A percentile compares a stretch with the other conserved stretches of the same genome.
These are phyloP conservation scores for Drosophila subsilvestris DNA, from an alignment of 2,888 invertebrate species.

Conservation along the genomic window DNA sequence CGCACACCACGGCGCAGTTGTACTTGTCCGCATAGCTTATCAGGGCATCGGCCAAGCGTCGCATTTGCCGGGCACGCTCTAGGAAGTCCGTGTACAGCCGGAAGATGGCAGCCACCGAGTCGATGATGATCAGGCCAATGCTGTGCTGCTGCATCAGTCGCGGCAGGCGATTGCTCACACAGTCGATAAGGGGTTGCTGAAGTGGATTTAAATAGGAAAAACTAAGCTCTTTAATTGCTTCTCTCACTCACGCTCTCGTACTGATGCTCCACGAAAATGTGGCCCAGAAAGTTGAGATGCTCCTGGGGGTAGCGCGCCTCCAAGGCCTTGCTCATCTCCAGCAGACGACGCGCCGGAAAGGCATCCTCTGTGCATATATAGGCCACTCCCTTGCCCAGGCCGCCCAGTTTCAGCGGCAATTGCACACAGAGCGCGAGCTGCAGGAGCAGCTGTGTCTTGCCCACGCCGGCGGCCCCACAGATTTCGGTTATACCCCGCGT, in stretches of 20 bases:
- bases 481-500: constrained; percentile 89
- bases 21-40: constrained; percentile 85
- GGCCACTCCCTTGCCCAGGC: constrained; percentile 86
- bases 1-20: constrained; percentile 87
- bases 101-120: constrained; percentile 90
- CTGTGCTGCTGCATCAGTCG: constrained; percentile 85
- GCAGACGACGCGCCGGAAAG: constrained; percentile 89
- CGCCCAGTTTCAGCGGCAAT: constrained; percentile 85
- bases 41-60: constrained; percentile 86
- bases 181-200: constrained; percentile 86
- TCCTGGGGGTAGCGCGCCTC: constrained; percentile 78
- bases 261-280: constrained; percentile 88
- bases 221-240: background rate
- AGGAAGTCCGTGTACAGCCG: constrained; percentile 85
- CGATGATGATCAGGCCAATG: constrained; percentile 88
- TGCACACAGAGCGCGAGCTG: constrained; percentile 89
- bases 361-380: constrained; percentile 90
- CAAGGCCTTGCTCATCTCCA: constrained; percentile 85
- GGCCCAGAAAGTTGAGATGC: constrained; percentile 85
- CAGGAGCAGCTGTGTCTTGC: constrained; percentile 91
- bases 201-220: background rate
- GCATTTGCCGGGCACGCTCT: constrained; percentile 86
- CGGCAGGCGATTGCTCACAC: constrained; percentile 86
- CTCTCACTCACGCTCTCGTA: constrained; percentile 84
- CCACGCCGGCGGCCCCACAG: constrained; percentile 89